Evolutionary conservation across 2,113 vertebrate genomes (phyloP).

Genomic region (Prunella fulvescens): DNA sequence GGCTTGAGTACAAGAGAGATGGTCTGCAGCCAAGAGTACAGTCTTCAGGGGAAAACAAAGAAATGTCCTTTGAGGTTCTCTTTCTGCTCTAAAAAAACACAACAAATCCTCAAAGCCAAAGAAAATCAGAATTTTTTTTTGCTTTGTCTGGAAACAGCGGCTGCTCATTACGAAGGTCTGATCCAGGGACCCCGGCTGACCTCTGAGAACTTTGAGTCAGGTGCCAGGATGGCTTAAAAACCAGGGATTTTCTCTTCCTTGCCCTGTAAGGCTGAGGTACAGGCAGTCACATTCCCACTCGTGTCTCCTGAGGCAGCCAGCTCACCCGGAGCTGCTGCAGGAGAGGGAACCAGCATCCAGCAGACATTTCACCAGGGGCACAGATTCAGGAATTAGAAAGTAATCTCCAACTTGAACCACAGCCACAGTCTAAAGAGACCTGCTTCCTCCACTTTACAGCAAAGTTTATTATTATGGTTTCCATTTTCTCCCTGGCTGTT

Average conservation of each 20-base stretch:
- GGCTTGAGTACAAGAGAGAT: neutral
- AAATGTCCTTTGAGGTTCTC: conserved; percentile 5
- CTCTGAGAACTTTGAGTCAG: conserved; percentile 26
- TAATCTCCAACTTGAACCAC: conserved; percentile 59
- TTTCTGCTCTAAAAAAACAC: conserved; percentile 6
- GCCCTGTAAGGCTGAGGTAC: neutral
- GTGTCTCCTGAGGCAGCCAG: neutral
- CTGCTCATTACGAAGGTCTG: neutral
- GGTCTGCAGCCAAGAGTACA: conserved; percentile 29
- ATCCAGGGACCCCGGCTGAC: neutral
- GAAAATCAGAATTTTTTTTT: conserved; percentile 34
- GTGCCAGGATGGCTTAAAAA: conserved; percentile 35
- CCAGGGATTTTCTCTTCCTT: neutral
- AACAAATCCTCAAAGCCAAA: conserved; percentile 35
- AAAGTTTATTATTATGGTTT: conserved; percentile 38
- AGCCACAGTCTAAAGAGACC: conserved; percentile 46
- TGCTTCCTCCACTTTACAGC: conserved; percentile 55
- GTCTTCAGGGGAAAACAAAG: conserved; percentile 17
- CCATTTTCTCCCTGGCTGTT: neutral
- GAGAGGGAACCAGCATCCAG: conserved; percentile 11
- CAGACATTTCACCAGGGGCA: conserved; percentile 44
- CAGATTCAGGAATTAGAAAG: conserved; percentile 51
- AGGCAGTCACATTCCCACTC: neutral
- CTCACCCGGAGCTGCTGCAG: neutral
- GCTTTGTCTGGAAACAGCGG: conserved; percentile 37